phyloP scores from a whole-genome alignment of 30 jellyfish, hydroid and myxozoan species.

The Cassiopea andromeda region DNA sequence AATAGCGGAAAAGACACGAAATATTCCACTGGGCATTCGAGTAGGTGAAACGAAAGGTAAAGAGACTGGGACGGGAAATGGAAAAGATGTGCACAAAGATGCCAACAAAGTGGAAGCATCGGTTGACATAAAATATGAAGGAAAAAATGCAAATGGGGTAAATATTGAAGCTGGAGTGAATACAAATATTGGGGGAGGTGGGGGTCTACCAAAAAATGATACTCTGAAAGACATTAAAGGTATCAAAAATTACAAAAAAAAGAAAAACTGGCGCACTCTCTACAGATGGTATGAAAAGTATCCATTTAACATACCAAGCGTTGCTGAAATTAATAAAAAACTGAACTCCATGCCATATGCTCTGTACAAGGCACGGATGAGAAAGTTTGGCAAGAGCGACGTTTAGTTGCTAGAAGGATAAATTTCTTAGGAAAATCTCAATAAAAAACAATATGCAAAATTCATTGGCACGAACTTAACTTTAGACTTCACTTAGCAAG shows the following conservation, averaged over 20 bases:
- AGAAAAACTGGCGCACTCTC: constrained; percentile 12
- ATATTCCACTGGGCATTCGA: constrained; percentile 6
- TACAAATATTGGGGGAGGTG: neutral
- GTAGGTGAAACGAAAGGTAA: neutral
- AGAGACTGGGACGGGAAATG: neutral
- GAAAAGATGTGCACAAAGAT: neutral
- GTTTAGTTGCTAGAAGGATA: neutral
- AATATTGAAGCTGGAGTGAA: constrained; percentile 28
- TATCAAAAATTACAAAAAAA: neutral
- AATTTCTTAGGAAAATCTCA: too few species aligned
- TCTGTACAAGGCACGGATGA: constrained; percentile 30
- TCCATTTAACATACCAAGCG: constrained; percentile 31
- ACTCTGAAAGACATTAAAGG: neutral
- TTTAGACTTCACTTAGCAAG: too few species aligned
- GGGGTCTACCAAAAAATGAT: neutral
- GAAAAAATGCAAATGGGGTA: constrained; percentile 19
- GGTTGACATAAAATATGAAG: constrained; percentile 34
- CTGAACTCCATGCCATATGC: constrained; percentile 72
- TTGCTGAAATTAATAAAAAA: constrained; percentile 47
- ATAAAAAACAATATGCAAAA: too few species aligned
- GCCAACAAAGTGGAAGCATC: constrained; percentile 41
- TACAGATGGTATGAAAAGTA: constrained; percentile 24
- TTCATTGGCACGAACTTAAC: too few species aligned
- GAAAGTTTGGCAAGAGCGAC: neutral
- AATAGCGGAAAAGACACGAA: constrained; percentile 8